Conservation (phyloP, 2,797 vertebrate genomes). For the Danionella dracula region DNA sequence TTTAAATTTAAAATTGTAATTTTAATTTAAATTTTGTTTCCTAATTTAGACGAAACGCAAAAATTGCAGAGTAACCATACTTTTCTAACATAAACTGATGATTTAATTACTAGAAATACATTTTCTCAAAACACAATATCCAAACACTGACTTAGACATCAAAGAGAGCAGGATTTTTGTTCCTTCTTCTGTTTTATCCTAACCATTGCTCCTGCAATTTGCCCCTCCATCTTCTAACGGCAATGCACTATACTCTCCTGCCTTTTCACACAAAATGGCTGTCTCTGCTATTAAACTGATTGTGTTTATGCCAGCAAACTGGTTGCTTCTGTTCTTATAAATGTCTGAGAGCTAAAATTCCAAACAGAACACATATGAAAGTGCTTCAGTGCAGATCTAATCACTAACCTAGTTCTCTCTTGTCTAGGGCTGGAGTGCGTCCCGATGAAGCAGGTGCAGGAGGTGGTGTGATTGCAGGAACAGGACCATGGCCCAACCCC, state of each 20-base stretch:
- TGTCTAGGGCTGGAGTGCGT: conserved; percentile 65
- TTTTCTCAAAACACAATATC: too few relatives aligned
- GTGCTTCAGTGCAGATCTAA: background rate
- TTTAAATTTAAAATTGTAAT: too few relatives aligned
- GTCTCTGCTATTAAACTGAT: conserved; percentile 31
- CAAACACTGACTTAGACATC: too few relatives aligned
- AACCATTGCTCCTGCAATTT: background rate
- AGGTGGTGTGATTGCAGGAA: conserved; percentile 43
- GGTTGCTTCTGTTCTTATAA: conserved; percentile 28
- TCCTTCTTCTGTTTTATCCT: too few relatives aligned
- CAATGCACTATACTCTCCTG: conserved; percentile 32
- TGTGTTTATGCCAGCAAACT: conserved; percentile 23
- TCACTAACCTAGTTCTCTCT: conserved; percentile 24
- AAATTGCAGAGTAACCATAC: too few relatives aligned
- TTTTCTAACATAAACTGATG: too few relatives aligned
- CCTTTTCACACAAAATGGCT: conserved; percentile 46
- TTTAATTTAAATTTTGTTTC: too few relatives aligned
- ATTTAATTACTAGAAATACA: too few relatives aligned
- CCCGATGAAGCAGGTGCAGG: conserved; percentile 67
- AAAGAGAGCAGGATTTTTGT: too few relatives aligned
- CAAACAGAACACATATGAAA: background rate
- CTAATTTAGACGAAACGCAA: too few relatives aligned
- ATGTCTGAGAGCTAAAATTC: background rate
- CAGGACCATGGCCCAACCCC: conserved; percentile 82
- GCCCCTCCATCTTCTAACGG: conserved; percentile 42